These are phyloP conservation scores for Scaptomyza cyrtandrae DNA, from an alignment of 2,888 invertebrate species.

Conservation along the genomic window DNA sequence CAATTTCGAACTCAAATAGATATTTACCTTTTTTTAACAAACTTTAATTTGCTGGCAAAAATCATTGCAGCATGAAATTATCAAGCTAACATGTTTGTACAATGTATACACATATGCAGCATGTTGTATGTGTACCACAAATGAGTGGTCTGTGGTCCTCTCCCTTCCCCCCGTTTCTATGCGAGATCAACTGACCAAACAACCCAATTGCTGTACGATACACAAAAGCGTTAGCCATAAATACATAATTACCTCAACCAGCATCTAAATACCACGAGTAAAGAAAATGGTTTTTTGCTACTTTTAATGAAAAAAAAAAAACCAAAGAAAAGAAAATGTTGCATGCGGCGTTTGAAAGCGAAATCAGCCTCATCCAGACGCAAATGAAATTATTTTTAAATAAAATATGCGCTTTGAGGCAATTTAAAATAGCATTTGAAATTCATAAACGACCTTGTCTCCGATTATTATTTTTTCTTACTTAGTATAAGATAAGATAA, in stretches of 20 bases:
- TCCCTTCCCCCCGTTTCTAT: not conserved
- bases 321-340: constrained; percentile 64
- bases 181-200: constrained; percentile 76
- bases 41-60: constrained; percentile 36
- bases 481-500: constrained; percentile 39
- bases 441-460: constrained; percentile 71
- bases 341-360: constrained; percentile 65
- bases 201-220: constrained; percentile 77
- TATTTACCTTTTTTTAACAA: constrained; percentile 31
- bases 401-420: constrained; percentile 22
- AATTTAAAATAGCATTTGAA: constrained; percentile 48
- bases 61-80: constrained; percentile 76
- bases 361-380: constrained; percentile 42
- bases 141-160: constrained; percentile 5
- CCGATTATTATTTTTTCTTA: constrained; percentile 34
- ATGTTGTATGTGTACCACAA: not conserved
- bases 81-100: constrained; percentile 4
- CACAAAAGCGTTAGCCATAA: constrained; percentile 78
- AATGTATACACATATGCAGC: constrained; percentile 12
- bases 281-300: constrained; percentile 22
- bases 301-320: constrained; percentile 13
- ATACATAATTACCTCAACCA: constrained; percentile 67
- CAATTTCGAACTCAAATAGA: constrained; percentile 32
- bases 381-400: constrained; percentile 42
- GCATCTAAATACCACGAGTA: constrained; percentile 40